Percentiles rank a stretch among this genome's conserved stretches.
Conservation (phyloP, 2,797 vertebrate genomes). For the Oreortyx pictus region DNA sequence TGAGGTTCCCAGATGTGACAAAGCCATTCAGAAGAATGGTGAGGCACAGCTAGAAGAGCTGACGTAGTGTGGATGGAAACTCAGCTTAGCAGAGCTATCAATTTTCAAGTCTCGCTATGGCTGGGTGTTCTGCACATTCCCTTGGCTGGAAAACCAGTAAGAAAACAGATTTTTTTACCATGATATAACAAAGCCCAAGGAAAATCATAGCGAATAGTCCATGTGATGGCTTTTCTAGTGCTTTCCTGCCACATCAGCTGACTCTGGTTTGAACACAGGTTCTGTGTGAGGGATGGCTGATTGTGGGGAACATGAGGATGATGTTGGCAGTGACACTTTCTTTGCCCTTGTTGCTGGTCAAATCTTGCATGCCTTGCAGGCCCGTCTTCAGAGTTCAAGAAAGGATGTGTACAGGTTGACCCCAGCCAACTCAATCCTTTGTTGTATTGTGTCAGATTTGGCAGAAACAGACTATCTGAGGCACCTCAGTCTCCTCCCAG, state of each 20-base stretch:
- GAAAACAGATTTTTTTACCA: not conserved
- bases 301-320: not conserved
- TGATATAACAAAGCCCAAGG: not conserved
- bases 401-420: not conserved
- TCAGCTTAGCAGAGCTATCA: not conserved
- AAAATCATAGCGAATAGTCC: not conserved
- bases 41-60: not conserved
- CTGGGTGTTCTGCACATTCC: constrained; percentile 32
- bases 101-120: constrained; percentile 1
- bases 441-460: constrained; percentile 27
- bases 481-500: not conserved
- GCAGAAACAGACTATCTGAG: not conserved
- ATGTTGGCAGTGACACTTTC: not conserved
- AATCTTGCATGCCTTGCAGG: not conserved
- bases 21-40: not conserved
- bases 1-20: constrained; percentile 56
- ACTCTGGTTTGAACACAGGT: not conserved
- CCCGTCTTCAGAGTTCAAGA: not conserved
- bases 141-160: not conserved
- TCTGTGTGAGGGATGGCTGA: not conserved
- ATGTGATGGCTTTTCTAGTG: not conserved
- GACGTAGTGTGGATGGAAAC: not conserved
- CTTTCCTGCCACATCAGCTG: not conserved
- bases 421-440: not conserved
- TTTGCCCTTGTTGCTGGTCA: not conserved